phyloP scores from a whole-genome alignment of 2,797 vertebrate species.

The Dendrocincla fuliginosa region DNA sequence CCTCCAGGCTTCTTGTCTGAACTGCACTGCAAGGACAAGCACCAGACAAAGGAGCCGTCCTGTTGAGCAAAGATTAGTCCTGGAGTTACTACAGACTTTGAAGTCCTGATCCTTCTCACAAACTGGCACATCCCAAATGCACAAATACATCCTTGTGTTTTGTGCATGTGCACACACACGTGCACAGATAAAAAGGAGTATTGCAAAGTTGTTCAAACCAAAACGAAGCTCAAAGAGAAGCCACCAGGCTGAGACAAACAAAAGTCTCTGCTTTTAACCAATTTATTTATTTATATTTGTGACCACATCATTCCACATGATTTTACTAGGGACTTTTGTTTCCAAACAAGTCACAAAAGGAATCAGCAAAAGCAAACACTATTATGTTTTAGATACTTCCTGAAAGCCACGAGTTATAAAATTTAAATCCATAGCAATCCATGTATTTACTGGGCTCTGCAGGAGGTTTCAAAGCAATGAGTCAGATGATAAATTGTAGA shows the following conservation, averaged over 20 bases:
- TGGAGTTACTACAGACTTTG: background rate
- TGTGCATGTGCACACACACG: fast-evolving
- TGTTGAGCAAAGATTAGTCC: background rate
- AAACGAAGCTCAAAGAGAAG: background rate
- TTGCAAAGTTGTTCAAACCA: background rate
- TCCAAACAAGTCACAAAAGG: background rate
- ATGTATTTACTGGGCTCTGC: background rate
- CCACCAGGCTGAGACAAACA: background rate
- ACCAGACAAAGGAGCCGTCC: background rate
- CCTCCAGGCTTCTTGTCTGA: background rate
- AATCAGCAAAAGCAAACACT: background rate
- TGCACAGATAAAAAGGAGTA: too few species aligned
- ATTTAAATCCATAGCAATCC: background rate
- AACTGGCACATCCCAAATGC: background rate
- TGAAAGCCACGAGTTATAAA: background rate
- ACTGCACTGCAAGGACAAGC: background rate
- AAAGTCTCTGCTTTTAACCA: background rate
- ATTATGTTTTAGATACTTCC: background rate
- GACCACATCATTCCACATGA: background rate
- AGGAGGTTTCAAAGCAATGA: conserved; percentile 24
- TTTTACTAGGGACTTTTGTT: background rate
- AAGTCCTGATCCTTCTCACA: background rate
- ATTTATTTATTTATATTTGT: background rate
- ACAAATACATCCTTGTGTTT: background rate
- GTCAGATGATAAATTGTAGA: background rate